Evolutionary conservation across 2,888 invertebrate genomes (phyloP).

Genomic region (Euzophera pinguis): DNA sequence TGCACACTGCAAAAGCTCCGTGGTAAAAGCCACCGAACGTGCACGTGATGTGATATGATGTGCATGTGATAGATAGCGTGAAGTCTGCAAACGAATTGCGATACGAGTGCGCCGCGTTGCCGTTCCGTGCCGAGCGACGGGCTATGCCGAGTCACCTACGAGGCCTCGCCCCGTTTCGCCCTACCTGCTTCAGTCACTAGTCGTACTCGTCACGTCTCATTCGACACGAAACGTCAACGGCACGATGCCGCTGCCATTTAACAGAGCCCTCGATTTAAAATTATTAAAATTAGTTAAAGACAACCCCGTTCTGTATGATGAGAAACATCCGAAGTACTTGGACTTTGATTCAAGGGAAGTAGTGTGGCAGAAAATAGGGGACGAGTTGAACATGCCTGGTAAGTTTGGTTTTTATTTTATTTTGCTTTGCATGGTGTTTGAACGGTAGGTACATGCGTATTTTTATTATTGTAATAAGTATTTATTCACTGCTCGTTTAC

Average conservation of each 20-base stretch:
- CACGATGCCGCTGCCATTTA: constrained; percentile 59
- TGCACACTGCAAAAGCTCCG: too few species aligned
- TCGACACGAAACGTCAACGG: constrained; percentile 19
- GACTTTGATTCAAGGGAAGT: constrained; percentile 58
- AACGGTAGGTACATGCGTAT: too few species aligned
- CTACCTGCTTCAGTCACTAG: too few species aligned
- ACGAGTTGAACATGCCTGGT: constrained; percentile 55
- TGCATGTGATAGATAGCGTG: too few species aligned
- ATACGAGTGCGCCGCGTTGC: constrained; percentile 38
- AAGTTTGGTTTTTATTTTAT: constrained; percentile 28
- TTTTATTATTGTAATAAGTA: too few species aligned
- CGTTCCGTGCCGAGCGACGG: constrained; percentile 31
- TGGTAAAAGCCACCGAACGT: too few species aligned
- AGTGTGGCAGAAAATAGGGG: constrained; percentile 67
- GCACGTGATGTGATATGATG: too few species aligned
- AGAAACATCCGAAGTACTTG: constrained; percentile 52
- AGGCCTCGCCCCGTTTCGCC: not conserved
- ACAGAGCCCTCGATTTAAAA: constrained; percentile 50
- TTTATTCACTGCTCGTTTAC: too few species aligned
- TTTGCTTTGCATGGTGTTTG: too few species aligned
- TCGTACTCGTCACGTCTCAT: constrained; percentile 20
- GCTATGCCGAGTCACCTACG: constrained; percentile 10
- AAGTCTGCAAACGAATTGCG: not conserved
- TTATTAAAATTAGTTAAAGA: constrained; percentile 54
- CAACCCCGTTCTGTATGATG: constrained; percentile 53